Conservation (phyloP, 37 sponge, comb jelly and placozoan species). For the Chondrosia reniformis region DNA sequence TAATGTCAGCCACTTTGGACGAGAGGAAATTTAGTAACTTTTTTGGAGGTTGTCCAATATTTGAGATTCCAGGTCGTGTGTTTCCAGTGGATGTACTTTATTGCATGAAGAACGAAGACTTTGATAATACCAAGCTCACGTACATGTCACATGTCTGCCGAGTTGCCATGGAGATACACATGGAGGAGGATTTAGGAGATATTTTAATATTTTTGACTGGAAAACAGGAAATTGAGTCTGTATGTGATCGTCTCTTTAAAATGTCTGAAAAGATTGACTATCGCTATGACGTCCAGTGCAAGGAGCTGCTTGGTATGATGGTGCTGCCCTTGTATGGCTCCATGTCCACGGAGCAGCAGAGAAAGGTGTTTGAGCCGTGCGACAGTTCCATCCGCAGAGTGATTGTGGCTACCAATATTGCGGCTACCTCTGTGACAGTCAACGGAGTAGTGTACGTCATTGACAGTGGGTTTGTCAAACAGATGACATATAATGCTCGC, state of each 20-base stretch:
- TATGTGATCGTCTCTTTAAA: slow-evolving; percentile 73
- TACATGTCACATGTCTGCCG: slow-evolving; percentile 68
- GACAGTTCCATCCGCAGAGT: slow-evolving; percentile 56
- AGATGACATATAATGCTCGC: slow-evolving; percentile 68
- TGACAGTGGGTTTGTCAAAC: slow-evolving; percentile 85
- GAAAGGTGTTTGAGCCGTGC: slow-evolving; percentile 65
- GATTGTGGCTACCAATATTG: slow-evolving; percentile 90
- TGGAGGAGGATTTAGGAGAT: slow-evolving; percentile 72
- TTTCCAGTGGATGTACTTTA: slow-evolving; percentile 69
- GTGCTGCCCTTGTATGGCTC: slow-evolving; percentile 84
- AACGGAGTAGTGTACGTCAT: slow-evolving; percentile 88
- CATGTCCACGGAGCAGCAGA: slow-evolving; percentile 78
- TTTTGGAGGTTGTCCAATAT: slow-evolving; percentile 78
- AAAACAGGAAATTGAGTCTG: slow-evolving; percentile 77
- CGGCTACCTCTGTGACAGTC: slow-evolving; percentile 87
- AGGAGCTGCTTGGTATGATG: slow-evolving; percentile 52
- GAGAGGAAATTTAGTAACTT: slow-evolving; percentile 66
- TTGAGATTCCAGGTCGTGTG: slow-evolving; percentile 77
- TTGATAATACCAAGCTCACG: slow-evolving; percentile 59
- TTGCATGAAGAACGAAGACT: slow-evolving; percentile 38
- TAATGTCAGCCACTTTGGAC: slow-evolving; percentile 91
- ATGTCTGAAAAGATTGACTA: slow-evolving; percentile 78
- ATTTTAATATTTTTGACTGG: slow-evolving; percentile 88
- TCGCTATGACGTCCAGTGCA: slow-evolving; percentile 62
- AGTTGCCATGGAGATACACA: slow-evolving; percentile 82